Evolutionary conservation across 2,113 vertebrate species (phyloP), one percentile per base, ranked within the genome.

Genomic region (Leucopsar rothschildi): DNA sequence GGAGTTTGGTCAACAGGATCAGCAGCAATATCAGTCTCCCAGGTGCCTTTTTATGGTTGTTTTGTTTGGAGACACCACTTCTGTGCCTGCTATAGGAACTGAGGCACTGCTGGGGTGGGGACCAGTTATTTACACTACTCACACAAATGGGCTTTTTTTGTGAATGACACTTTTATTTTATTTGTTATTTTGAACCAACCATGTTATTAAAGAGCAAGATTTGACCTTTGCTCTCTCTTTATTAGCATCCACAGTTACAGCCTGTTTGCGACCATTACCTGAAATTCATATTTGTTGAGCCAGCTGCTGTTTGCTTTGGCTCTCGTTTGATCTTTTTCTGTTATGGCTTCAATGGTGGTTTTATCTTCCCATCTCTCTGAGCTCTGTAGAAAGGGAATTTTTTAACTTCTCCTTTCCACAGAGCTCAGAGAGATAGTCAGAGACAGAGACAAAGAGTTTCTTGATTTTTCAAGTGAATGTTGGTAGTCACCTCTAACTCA

Each of bases 221-320:
- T 40, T 63, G 72, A 83, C 24, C 63, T 92, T 80, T 10, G 15
- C 40, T 94, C 61, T 75, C 35, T 15, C 25, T 66, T 63, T 49
- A 52, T 78, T 91, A 71, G 10, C 57, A 78, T 66, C 60, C 56
- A 57, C 23, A 55, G 20, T 69, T 88, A 57, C 61, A 92, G 31
- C 27, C 82, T 91, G 60, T 93, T 96, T 86, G n/a, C 84, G 83
- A 59, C 65, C 47, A 7, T 47, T 88, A 91, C 52, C 52, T 82
- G 39, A 86, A 86, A 91, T 84, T 88, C 3, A 0, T 64, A 69
- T 61, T 91, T 84, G 56, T 92, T 71, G 49, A 86, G 57, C 53
- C 89, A 95, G 89, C 57, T 92, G 83, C 42, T 92, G 52, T 95
- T 95, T 92, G 45, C 77, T 93, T 93, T 94, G 80, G 69, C 72